Evolutionary conservation across 2,113 vertebrate species (phyloP).

Genomic region (Variabilichromis moorii): DNA sequence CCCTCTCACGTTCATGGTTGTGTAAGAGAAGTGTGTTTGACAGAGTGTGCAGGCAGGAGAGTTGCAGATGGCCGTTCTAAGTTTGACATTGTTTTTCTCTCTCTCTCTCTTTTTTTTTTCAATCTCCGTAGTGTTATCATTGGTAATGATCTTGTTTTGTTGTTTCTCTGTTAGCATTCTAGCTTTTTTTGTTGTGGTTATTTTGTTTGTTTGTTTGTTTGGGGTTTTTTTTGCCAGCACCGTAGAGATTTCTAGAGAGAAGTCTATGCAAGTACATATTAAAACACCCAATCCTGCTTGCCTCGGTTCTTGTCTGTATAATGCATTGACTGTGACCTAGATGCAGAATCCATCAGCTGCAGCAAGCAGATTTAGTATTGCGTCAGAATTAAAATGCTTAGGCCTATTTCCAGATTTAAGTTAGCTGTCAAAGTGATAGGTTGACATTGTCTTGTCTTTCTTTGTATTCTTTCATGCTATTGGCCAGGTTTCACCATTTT

Average conservation of each 20-base stretch:
- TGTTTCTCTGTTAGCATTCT: background rate
- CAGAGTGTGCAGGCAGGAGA: background rate
- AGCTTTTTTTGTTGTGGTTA: accelerated
- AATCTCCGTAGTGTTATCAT: background rate
- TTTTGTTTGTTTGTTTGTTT: background rate
- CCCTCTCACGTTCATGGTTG: slow-evolving; percentile 55
- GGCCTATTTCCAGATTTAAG: slow-evolving; percentile 9
- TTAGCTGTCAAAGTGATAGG: background rate
- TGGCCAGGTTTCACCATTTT: background rate
- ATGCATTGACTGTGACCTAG: slow-evolving; percentile 46
- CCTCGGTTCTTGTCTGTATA: background rate
- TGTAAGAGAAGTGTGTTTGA: slow-evolving; percentile 48
- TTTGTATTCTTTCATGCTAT: background rate
- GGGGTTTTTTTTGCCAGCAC: background rate
- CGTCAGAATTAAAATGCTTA: slow-evolving; percentile 41
- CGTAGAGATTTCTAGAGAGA: background rate
- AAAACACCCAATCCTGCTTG: background rate
- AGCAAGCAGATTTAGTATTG: slow-evolving; percentile 49
- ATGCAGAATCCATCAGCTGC: slow-evolving; percentile 47
- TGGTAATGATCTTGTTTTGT: background rate
- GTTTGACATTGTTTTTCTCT: background rate
- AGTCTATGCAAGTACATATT: background rate
- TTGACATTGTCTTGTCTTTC: background rate
- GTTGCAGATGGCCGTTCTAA: slow-evolving; percentile 5
- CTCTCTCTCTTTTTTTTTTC: background rate